Evolutionary conservation across 2,113 vertebrate species (phyloP).

Genomic region (Passer domesticus): DNA sequence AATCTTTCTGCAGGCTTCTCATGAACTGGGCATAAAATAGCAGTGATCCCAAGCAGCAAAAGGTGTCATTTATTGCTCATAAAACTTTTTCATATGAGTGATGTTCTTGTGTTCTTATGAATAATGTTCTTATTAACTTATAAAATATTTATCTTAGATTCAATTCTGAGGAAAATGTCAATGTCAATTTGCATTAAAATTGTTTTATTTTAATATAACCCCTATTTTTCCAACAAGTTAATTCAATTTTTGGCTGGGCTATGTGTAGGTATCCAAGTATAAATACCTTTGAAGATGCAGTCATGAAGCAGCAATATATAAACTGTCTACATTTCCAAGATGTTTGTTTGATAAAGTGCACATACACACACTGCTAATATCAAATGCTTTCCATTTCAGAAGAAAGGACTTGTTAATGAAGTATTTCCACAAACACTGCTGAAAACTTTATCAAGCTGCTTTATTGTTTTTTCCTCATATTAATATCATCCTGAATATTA

Average conservation of each 20-base stretch:
- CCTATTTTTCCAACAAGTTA: background rate
- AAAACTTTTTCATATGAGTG: background rate
- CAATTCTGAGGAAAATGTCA: background rate
- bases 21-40: background rate
- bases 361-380: background rate
- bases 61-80: background rate
- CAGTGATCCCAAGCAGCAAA: background rate
- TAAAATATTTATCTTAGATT: background rate
- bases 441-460: background rate
- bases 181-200: background rate
- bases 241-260: background rate
- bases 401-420: background rate
- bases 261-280: background rate
- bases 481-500: background rate
- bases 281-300: background rate
- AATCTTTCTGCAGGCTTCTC: background rate
- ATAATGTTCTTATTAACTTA: background rate
- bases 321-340: background rate
- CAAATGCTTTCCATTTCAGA: background rate
- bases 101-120: background rate
- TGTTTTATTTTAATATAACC: background rate
- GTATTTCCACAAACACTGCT: background rate
- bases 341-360: background rate
- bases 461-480: background rate
- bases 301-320: background rate